These are phyloP conservation scores for Balearica regulorum DNA, from an alignment of 2,797 vertebrate species.

Conservation along the genomic window DNA sequence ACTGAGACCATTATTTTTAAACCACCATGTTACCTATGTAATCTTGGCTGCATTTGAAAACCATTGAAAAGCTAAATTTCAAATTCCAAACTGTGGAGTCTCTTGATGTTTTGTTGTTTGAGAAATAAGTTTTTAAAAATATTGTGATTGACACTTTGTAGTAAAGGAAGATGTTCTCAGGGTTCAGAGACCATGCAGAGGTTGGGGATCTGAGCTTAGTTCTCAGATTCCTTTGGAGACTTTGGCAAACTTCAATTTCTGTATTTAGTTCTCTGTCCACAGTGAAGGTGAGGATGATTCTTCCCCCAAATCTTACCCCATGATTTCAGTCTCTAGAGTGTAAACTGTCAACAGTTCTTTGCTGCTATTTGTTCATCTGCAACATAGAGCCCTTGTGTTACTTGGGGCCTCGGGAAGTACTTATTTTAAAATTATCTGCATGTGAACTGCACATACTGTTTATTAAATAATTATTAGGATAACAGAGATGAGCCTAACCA, in stretches of 20 bases:
- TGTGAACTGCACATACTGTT: conserved; percentile 4
- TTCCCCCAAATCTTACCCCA: not conserved
- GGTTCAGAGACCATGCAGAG: not conserved
- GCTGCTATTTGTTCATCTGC: not conserved
- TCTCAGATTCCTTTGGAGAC: not conserved
- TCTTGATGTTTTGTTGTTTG: not conserved
- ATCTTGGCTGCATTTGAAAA: not conserved
- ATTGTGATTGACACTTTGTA: not conserved
- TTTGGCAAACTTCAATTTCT: not conserved
- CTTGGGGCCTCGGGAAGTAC: not conserved
- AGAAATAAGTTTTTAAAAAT: not conserved
- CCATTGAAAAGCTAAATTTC: not conserved
- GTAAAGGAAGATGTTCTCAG: not conserved
- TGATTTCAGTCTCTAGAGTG: not conserved
- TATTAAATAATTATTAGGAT: conserved; percentile 22
- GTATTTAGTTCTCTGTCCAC: not conserved
- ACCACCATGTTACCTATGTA: not conserved
- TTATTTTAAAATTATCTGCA: not conserved
- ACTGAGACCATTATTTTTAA: not conserved
- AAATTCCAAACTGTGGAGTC: not conserved
- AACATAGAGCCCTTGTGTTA: not conserved
- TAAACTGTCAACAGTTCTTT: not conserved
- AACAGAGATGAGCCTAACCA: conserved; percentile 43
- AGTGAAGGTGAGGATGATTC: not conserved
- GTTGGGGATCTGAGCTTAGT: not conserved